phyloP scores from a whole-genome alignment of 2,113 vertebrate species.

The Crotalus tigris region DNA sequence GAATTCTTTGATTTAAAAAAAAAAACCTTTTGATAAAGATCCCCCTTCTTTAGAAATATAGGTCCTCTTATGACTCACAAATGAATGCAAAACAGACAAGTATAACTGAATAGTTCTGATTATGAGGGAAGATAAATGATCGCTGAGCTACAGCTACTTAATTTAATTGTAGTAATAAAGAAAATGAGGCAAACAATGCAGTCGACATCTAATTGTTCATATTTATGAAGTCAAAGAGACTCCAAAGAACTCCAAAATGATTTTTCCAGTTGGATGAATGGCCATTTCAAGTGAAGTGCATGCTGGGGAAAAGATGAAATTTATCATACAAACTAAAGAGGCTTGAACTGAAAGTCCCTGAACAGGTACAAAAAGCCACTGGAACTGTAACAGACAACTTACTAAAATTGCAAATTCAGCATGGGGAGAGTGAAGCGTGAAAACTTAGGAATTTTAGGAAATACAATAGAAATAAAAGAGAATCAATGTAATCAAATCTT shows the following conservation, averaged over 20 bases:
- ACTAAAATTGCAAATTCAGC: not conserved
- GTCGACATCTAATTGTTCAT: not conserved
- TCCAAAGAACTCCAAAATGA: not conserved
- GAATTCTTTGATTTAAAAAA: not conserved
- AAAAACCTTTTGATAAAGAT: not conserved
- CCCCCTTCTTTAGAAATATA: not conserved
- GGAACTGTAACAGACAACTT: not conserved
- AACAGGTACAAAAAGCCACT: not conserved
- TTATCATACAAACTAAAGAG: too few relatives aligned
- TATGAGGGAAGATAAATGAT: not conserved
- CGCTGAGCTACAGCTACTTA: not conserved
- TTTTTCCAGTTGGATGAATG: not conserved
- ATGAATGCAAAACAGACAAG: not conserved
- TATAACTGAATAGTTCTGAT: not conserved
- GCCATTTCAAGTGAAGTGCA: not conserved
- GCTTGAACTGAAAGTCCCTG: too few relatives aligned
- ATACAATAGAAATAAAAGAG: not conserved
- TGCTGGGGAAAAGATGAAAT: not conserved
- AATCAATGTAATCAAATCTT: not conserved
- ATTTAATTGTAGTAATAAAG: not conserved
- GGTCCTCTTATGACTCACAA: not conserved
- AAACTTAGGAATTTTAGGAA: not conserved
- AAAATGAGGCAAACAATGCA: not conserved
- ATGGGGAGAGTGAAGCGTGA: not conserved
- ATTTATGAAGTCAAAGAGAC: not conserved